Evolutionary conservation across 2,797 vertebrate genomes (phyloP), one percentile per base, ranked within the genome.

Genomic region (Neosilurus mollespiculum): DNA sequence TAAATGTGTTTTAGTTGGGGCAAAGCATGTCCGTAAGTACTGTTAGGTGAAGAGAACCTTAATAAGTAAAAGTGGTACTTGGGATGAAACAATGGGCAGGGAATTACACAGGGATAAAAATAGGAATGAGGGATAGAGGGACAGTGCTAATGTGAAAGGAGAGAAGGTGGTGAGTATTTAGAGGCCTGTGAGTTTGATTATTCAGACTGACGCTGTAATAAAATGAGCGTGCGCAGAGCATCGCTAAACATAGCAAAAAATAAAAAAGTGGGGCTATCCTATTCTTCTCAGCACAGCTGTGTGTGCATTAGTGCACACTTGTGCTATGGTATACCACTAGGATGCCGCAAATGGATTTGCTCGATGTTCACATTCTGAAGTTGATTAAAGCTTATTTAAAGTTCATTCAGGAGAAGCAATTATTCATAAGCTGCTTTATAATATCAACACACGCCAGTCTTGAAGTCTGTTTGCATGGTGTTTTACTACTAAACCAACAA

Each of bases 371-470:
- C 83, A 81, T 91, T 88, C 87, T 90, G 81, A 88, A 91, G 90
- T 87, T 90, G 89, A 93, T 92, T 90, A 80, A 88, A 88, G 89
- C 93, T 92, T 93, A 93, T 93, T 93, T 91, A 92, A 90, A 93
- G 91, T 90, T 43, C 53, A 58, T 85, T 80, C 86, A 85, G 78
- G 85, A 65, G 22, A 71, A 85, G 77, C 87, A 82, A 87, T 93
- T 90, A 88, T 84, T 93, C 91, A 91, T 90, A 88, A 86, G 87
- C 53, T n/a, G 66, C 14, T 24, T 81, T 78, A 87, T 90, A 82
- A 91, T 90, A 53, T 24, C 70, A 20, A 14, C 71, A 73, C 51
- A 20, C 24, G 30, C 51, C 49, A 18, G 51, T 56, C 71, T 73
- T 18, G 70, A 59, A 76, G 54, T 10, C 18, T 75, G 24, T 14